Base-by-base conservation (phyloP, 2,888 invertebrate species). In the Drosophila gaucha region DNA sequence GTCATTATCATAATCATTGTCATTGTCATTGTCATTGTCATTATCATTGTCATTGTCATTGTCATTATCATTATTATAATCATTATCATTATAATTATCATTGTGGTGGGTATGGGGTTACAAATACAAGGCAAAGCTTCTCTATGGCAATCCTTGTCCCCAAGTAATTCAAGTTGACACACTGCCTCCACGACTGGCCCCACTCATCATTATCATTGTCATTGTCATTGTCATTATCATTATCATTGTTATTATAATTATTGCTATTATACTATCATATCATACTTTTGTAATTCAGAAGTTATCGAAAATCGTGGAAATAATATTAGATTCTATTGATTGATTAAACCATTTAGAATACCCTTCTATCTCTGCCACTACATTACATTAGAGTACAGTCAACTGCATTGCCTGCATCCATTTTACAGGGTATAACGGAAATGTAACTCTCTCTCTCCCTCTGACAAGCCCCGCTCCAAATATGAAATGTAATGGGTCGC, bases 361-460 rank as follows among this genome's bases (percentile, higher is more conserved):
- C 22, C 31, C n/a, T 33, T 36, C 36, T 36, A 8, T 41, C 14
- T 14, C 1, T 24, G 6, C 2, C 6, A 26, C 1, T 26, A 5
- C 6, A n/a, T n/a, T n/a, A n/a, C n/a, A n/a, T n/a, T n/a, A n/a
- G n/a, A n/a, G n/a, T n/a, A n/a, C n/a, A n/a, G n/a, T 12, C 3
- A 12, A 6, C 44, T 18, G 44, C 44, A 3, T 20, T 2, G 30
- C 44, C 30, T 20, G 44, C 10, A 20, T 38, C 33, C 8, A 2
- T 9, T 35, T 47, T 47, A 36, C 67, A 47, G 74, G 47, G 55
- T 55, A 73, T 55, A 73, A 16, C 62, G 74, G 62, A 73, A 56
- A 55, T 60, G 28, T 30, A 14, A 1, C 30, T 24, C 44, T 20
- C 16, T 28, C 28, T 6, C 35, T 6, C 26, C 10, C 6, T 22